Evolutionary conservation across 2,113 vertebrate genomes (phyloP).

Genomic region (Apus apus): DNA sequence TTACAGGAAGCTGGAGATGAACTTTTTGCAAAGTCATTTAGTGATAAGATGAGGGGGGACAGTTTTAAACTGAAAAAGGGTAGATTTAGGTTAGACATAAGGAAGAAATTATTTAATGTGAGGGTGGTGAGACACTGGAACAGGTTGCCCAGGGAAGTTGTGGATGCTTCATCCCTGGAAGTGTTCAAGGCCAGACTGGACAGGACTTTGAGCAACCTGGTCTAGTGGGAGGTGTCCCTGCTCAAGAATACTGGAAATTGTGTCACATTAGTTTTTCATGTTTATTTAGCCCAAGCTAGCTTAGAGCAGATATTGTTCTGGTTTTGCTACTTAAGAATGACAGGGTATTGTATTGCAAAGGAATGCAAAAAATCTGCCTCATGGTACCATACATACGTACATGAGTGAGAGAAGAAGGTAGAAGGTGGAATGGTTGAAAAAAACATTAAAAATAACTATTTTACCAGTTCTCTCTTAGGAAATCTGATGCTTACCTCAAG

Average conservation of each 20-base stretch:
- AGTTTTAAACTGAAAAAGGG: no score
- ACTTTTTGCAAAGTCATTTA: no score
- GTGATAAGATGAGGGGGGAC: no score
- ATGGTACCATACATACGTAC: neutral
- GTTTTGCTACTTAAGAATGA: neutral
- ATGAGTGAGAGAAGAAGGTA: neutral
- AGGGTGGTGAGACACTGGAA: no score
- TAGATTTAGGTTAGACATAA: no score
- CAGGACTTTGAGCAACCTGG: no score
- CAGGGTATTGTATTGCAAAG: neutral
- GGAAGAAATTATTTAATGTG: no score
- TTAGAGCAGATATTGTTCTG: neutral
- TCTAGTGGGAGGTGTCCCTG: no score
- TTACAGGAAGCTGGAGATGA: no score
- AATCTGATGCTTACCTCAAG: neutral
- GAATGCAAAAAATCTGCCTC: neutral
- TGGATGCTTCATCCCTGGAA: no score
- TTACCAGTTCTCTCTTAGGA: neutral
- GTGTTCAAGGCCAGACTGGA: no score
- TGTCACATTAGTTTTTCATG: neutral
- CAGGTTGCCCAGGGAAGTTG: no score
- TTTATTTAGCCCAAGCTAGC: neutral
- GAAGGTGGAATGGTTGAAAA: neutral
- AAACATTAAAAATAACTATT: neutral
- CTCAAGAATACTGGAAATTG: neutral